These are phyloP conservation scores for Phoebastria nigripes DNA, from an alignment of 2,797 vertebrate genomes.

Conservation along the genomic window DNA sequence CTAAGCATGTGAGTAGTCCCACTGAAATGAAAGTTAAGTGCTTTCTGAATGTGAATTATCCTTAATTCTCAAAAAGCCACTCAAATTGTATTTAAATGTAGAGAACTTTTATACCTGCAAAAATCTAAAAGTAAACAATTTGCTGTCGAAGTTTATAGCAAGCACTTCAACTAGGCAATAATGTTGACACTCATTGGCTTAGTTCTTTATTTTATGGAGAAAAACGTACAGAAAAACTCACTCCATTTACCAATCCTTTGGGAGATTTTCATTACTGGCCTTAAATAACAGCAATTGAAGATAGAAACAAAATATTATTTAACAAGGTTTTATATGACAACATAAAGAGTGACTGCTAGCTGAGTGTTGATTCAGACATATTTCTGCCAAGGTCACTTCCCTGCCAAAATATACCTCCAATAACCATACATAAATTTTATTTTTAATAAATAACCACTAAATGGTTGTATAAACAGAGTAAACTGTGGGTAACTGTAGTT, in stretches of 20 bases:
- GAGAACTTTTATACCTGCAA: constrained; percentile 5
- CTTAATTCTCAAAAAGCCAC: not conserved
- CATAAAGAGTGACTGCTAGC: constrained; percentile 67
- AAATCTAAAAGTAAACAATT: constrained; percentile 37
- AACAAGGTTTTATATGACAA: constrained; percentile 74
- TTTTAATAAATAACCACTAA: constrained; percentile 82
- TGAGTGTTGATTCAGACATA: constrained; percentile 68
- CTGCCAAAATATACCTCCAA: constrained; percentile 78
- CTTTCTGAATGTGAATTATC: not conserved
- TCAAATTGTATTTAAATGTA: constrained; percentile 6
- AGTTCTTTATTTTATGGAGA: constrained; percentile 8
- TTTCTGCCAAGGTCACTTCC: constrained; percentile 68
- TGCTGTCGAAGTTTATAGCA: not conserved
- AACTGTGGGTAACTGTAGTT: constrained; percentile 72
- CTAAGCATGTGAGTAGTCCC: not conserved
- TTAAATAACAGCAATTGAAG: constrained; percentile 61
- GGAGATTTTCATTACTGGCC: constrained; percentile 67
- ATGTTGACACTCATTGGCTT: constrained; percentile 21
- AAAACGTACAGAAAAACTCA: constrained; percentile 7
- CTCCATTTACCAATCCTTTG: constrained; percentile 19
- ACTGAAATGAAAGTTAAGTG: not conserved
- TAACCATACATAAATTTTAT: constrained; percentile 78
- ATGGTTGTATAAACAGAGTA: constrained; percentile 75
- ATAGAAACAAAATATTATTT: constrained; percentile 78
- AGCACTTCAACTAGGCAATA: constrained; percentile 8